phyloP scores from a whole-genome alignment of 2,113 vertebrate species.

The Bombycilla garrulus region DNA sequence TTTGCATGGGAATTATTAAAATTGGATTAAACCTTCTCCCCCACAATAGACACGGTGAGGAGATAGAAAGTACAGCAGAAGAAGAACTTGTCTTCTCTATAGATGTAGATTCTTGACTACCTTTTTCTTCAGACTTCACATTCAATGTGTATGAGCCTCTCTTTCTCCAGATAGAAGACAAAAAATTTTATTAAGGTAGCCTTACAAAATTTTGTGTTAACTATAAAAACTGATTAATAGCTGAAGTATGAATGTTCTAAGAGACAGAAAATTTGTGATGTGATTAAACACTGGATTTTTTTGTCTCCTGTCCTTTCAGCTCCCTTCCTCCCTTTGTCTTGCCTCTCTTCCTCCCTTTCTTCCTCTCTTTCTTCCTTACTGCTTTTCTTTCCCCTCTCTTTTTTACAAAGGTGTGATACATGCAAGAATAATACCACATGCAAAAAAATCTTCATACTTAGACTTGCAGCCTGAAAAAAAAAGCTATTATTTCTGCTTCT shows the following conservation, averaged over 20 bases:
- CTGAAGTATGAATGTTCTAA: neutral
- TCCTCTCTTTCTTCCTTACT: neutral
- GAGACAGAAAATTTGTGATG: neutral
- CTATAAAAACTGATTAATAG: neutral
- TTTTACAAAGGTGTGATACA: neutral
- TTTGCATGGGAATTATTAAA: neutral
- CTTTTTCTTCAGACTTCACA: neutral
- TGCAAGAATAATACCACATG: neutral
- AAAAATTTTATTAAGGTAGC: fast-evolving
- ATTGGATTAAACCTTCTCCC: neutral
- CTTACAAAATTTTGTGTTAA: neutral
- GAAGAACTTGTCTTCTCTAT: neutral
- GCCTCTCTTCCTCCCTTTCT: neutral
- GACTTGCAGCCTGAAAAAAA: neutral
- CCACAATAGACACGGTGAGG: neutral
- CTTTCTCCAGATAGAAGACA: neutral
- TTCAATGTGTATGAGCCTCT: neutral
- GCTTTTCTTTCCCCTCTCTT: neutral
- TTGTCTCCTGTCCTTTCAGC: neutral
- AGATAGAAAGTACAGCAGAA: neutral
- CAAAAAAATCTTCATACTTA: neutral
- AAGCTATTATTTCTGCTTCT: neutral
- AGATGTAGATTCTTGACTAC: neutral
- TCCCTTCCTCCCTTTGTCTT: neutral
- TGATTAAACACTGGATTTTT: neutral